Evolutionary conservation across 2,888 invertebrate genomes (phyloP).

Genomic region (Tanypteryx hageni): DNA sequence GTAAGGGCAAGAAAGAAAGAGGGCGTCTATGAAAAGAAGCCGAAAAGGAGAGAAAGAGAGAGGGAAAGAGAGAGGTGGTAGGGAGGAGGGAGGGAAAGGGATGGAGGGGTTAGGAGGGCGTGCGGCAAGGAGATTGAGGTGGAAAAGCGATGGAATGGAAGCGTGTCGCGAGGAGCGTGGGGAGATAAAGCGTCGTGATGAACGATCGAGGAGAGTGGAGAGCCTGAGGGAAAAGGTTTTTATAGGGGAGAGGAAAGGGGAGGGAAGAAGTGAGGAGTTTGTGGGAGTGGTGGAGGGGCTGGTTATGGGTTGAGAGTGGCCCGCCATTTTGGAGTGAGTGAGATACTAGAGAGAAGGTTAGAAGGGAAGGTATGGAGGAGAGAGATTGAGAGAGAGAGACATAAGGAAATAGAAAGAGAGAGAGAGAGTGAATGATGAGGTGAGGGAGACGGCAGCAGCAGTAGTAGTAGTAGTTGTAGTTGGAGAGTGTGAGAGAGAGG

Average conservation of each 20-base stretch:
- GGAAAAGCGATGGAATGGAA: conserved; percentile 60
- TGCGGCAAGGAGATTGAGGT: conserved; percentile 32
- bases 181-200: conserved; percentile 48
- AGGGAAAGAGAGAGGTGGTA: not conserved
- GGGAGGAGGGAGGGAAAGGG: not conserved
- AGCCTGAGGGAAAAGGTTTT: conserved; percentile 33
- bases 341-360: not conserved
- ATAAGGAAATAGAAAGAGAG: not conserved
- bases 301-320: not conserved
- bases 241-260: not conserved
- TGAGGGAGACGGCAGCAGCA: not conserved
- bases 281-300: not conserved
- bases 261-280: not conserved
- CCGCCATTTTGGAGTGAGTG: not conserved
- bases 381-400: not conserved
- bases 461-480: not conserved
- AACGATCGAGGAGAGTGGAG: conserved; percentile 53
- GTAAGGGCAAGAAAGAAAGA: not conserved
- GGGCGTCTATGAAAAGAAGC: no score
- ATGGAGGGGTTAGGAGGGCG: not conserved
- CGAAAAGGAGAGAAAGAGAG: not conserved
- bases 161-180: conserved; percentile 52
- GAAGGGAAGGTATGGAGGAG: not conserved
- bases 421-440: not conserved
- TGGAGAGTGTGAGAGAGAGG: not conserved